These are phyloP conservation scores for Heliothis peltigera DNA, from an alignment of 2,888 invertebrate genomes.

Conservation along the genomic window DNA sequence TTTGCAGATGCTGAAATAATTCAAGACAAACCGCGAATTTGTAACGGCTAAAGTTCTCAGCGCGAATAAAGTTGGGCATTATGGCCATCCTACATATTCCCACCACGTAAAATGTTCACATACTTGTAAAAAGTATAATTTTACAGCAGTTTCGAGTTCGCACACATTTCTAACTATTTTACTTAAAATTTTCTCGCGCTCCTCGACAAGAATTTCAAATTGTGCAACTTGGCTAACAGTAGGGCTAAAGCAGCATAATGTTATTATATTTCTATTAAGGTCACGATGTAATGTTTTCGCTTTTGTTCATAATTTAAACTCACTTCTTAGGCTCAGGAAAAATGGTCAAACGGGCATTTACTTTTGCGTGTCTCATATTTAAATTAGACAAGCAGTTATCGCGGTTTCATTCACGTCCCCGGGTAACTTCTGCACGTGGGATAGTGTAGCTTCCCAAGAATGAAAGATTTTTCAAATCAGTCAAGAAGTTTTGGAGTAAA, in stretches of 20 bases:
- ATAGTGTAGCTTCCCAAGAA: too few relatives aligned
- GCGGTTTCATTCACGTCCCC: too few relatives aligned
- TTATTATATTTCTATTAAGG: neutral
- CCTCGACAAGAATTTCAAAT: constrained; percentile 18
- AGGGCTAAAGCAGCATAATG: constrained; percentile 1
- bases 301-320: too few relatives aligned
- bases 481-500: too few relatives aligned
- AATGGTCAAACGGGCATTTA: too few relatives aligned
- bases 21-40: neutral
- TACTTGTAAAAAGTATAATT: constrained; percentile 43
- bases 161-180: constrained; percentile 37
- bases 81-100: constrained; percentile 11
- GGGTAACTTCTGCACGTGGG: too few relatives aligned
- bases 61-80: constrained; percentile 3
- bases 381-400: too few relatives aligned
- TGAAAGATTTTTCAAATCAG: too few relatives aligned
- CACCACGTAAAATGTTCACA: constrained; percentile 11
- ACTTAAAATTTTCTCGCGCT: constrained; percentile 17
- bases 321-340: too few relatives aligned
- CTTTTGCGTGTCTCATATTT: too few relatives aligned
- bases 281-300: neutral
- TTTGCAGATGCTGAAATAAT: neutral
- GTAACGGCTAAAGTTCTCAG: neutral
- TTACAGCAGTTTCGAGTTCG: constrained; percentile 26
- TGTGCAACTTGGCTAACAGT: constrained; percentile 24